Conservation (phyloP, 2,113 vertebrate species). For the Bos javanicus region DNA sequence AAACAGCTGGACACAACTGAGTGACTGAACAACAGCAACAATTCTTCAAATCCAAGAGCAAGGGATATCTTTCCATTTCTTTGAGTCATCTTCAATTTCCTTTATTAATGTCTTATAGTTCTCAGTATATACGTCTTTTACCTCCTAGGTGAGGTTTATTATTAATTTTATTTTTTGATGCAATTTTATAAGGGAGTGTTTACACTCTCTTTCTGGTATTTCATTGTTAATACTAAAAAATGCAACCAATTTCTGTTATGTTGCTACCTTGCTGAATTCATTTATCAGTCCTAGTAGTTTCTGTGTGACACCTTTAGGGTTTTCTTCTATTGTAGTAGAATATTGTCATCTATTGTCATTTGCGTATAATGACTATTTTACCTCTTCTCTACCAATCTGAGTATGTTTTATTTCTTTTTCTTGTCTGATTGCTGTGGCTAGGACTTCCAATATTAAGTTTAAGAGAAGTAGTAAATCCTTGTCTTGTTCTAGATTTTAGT, state of each 20-base stretch:
- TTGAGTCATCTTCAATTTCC: background rate
- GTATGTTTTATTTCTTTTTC: background rate
- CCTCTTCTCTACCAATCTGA: background rate
- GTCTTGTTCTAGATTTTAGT: background rate
- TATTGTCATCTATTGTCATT: background rate
- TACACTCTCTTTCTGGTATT: background rate
- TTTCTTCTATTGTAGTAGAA: background rate
- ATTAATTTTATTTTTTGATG: background rate
- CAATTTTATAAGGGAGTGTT: background rate
- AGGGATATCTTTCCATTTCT: background rate
- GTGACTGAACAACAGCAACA: background rate
- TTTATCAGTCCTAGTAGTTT: background rate
- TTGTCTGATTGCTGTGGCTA: background rate
- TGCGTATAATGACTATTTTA: background rate
- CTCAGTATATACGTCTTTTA: background rate
- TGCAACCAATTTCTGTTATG: background rate
- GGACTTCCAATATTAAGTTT: background rate
- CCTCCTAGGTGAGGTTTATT: background rate
- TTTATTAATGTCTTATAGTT: background rate
- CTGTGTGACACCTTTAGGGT: background rate
- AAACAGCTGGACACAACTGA: background rate
- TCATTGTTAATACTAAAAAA: background rate
- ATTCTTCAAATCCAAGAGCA: background rate
- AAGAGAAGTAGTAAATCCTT: background rate
- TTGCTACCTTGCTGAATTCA: background rate